Base-by-base conservation (phyloP, 2,888 invertebrate species). In the Hypena proboscidalis region DNA sequence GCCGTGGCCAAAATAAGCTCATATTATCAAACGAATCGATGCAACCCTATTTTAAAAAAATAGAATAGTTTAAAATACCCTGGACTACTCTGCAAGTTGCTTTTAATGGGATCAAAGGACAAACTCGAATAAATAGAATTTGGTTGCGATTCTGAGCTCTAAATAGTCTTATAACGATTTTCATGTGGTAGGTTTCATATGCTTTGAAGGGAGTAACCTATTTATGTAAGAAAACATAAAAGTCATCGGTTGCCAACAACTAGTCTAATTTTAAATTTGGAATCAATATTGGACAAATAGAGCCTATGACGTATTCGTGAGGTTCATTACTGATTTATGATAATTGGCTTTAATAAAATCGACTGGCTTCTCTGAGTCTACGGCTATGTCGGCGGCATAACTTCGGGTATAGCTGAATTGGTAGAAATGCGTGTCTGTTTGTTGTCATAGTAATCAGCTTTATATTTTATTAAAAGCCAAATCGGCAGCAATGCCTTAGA, bases 301-400 rank as follows among this genome's bases (percentile, higher is more conserved):
- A 46, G 41, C 29, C 52, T 43, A 67, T 70, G 67, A 67, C 59
- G 68, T 66, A 67, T 60, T 61, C 59, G 60, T 63, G 56, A 64
- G 66, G 60, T 63, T 70, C 66, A 74, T 70, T 74, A 77, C 67
- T 58, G 65, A 74, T 75, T 75, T 67, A 77, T 72, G 66, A 71
- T 72, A 73, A 74, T 68, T 70, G 71, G 49, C 48, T 58, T 69
- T 66, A 69, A 70, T 72, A 72, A 71, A 72, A 62, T 66, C 59
- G 63, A 71, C 60, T 69, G 51, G 52, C 50, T 53, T 49, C 46
- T 47, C 25, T 22, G 23, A 46, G 41, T 37, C 37, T 27, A 23
- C 23, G 37, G 25, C 25, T 22, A 21, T 44, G 41, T 37, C 37
- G 23, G 21, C 23, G 37, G 25, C 33, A 36, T 41, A 46, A 46